Conservation (phyloP, 2,888 invertebrate species). For the Megaustenia siamemsis region DNA sequence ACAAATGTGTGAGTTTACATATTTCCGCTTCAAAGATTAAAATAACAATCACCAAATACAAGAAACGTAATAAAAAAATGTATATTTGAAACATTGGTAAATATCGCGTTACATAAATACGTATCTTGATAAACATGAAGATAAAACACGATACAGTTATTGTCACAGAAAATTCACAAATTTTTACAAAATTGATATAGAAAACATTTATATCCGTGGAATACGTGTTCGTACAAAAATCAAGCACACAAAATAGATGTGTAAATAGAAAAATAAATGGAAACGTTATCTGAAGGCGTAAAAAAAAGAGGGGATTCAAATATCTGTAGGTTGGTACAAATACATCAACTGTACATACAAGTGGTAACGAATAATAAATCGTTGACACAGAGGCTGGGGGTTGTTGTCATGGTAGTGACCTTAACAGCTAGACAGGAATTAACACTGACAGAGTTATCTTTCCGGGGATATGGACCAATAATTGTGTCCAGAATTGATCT, state of each 20-base stretch:
- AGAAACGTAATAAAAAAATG: too few relatives aligned
- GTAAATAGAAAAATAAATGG: background rate
- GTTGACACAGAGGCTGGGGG: too few relatives aligned
- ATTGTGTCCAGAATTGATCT: too few relatives aligned
- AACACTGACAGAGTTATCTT: too few relatives aligned
- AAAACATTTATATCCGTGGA: background rate
- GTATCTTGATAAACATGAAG: background rate
- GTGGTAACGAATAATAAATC: background rate
- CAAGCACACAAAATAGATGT: background rate
- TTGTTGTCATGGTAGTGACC: too few relatives aligned
- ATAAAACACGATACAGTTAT: too few relatives aligned
- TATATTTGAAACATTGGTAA: too few relatives aligned
- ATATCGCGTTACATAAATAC: too few relatives aligned
- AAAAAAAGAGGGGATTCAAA: background rate
- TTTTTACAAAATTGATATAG: background rate
- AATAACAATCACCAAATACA: too few relatives aligned
- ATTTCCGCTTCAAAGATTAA: too few relatives aligned
- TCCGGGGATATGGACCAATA: background rate
- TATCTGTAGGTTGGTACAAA: background rate
- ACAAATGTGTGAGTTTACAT: too few relatives aligned
- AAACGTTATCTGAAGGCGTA: background rate
- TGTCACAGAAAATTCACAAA: background rate
- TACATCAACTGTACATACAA: background rate
- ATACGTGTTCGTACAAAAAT: background rate
- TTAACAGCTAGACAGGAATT: too few relatives aligned